Conservation (phyloP, 1,140 invertebrate species). For the Phthorimaea operculella region DNA sequence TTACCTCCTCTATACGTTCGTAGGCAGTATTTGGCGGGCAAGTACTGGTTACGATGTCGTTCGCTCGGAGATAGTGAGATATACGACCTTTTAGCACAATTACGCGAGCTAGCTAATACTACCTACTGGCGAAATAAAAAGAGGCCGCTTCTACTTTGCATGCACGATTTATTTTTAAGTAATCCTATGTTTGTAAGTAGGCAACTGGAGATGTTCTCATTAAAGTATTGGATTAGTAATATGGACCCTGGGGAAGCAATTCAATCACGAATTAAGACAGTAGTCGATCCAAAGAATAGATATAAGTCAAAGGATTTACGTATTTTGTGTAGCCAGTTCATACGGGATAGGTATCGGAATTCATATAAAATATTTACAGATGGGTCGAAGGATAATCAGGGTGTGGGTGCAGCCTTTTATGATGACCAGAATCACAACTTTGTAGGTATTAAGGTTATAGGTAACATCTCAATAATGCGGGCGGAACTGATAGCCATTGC, state of each 20-base stretch:
- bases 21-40: not conserved
- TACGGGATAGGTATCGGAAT: not conserved
- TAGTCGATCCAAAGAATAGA: not conserved
- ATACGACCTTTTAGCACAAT: not conserved
- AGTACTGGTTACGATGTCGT: not conserved
- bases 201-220: not conserved
- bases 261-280: not conserved
- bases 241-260: not conserved
- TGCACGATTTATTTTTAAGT: not conserved
- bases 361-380: not conserved
- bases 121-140: not conserved
- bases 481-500: not conserved
- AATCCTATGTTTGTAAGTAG: not conserved
- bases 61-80: not conserved
- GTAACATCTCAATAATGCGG: not conserved
- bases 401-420: not conserved
- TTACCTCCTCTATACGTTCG: not conserved
- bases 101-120: not conserved
- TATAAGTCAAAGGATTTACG: not conserved
- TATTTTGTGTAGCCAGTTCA: not conserved
- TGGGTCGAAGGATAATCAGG: not conserved
- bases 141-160: not conserved
- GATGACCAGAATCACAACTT: not conserved
- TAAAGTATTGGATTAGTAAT: not conserved
- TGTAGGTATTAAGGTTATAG: not conserved